Conservation (phyloP, 2,888 invertebrate species). For the Caenorhabditis afra region DNA sequence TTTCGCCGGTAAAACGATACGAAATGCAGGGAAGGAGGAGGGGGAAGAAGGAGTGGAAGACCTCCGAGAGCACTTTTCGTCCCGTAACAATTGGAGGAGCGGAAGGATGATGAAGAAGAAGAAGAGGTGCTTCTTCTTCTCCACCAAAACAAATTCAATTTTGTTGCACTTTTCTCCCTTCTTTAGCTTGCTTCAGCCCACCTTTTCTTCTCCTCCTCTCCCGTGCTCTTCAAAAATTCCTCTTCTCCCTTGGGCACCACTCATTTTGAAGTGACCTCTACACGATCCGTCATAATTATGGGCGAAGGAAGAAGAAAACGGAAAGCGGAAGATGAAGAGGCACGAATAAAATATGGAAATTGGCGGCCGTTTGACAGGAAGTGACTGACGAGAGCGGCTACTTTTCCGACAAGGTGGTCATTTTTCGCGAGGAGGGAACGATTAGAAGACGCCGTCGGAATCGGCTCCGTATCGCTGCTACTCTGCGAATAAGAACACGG, state of each 20-base stretch:
- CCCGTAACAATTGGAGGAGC: constrained; percentile 53
- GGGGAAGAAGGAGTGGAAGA: constrained; percentile 41
- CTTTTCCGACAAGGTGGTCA: constrained; percentile 49
- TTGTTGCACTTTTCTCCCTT: constrained; percentile 37
- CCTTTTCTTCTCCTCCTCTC: constrained; percentile 5
- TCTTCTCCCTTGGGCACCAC: no score
- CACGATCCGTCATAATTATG: constrained; percentile 51
- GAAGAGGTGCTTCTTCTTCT: constrained; percentile 14
- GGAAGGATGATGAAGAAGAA: constrained; percentile 54
- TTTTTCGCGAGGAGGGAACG: constrained; percentile 8
- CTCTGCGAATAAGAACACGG: neutral
- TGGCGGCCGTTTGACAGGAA: constrained; percentile 34
- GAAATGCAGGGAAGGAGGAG: constrained; percentile 31
- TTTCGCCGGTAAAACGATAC: constrained; percentile 52
- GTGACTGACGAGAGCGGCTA: constrained; percentile 39
- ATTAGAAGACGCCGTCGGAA: neutral
- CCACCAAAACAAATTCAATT: constrained; percentile 47
- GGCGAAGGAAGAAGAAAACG: constrained; percentile 5
- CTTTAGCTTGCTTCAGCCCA: constrained; percentile 21
- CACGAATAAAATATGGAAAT: constrained; percentile 51
- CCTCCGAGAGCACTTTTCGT: constrained; percentile 33
- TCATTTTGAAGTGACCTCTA: constrained; percentile 31
- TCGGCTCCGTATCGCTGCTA: neutral
- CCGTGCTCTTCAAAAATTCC: constrained; percentile 25
- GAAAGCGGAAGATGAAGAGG: constrained; percentile 7